Percentiles rank a stretch among this genome's conserved stretches.
phyloP scores from a whole-genome alignment of 2,797 vertebrate species.

The Pteropus rufus region DNA sequence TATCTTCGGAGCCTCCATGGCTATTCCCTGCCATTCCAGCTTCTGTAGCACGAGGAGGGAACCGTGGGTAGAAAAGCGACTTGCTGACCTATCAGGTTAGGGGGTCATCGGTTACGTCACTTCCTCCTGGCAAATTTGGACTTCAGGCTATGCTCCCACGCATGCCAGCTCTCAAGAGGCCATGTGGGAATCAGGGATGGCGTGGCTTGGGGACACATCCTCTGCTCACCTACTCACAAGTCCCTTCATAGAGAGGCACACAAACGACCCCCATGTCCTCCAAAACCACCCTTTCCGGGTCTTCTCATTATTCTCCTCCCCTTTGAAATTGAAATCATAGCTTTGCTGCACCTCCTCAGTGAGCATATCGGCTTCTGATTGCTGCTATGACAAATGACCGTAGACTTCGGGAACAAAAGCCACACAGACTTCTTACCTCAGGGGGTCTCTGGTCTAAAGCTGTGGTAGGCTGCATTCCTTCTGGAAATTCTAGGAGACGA shows the following conservation, averaged over 20 bases:
- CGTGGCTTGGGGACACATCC: not conserved
- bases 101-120: too few relatives aligned
- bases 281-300: not conserved
- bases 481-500: not conserved
- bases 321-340: not conserved
- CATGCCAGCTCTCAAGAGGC: not conserved
- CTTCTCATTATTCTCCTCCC: not conserved
- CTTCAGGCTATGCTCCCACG: too few relatives aligned
- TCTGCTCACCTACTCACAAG: not conserved
- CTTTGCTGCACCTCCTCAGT: not conserved
- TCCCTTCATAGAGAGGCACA: not conserved
- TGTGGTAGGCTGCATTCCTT: not conserved
- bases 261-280: not conserved
- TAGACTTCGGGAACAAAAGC: not conserved
- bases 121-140: not conserved
- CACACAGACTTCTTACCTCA: not conserved
- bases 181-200: not conserved
- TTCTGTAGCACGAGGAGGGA: accelerated
- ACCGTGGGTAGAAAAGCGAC: accelerated
- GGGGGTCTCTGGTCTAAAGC: not conserved
- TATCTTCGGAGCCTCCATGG: not conserved
- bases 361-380: not conserved
- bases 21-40: not conserved
- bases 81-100: too few relatives aligned
- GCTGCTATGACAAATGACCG: not conserved